A percentile compares a stretch with the other conserved stretches of the same genome.
These are phyloP conservation scores for Mantis religiosa DNA, from an alignment of 2,888 invertebrate species.

Conservation along the genomic window DNA sequence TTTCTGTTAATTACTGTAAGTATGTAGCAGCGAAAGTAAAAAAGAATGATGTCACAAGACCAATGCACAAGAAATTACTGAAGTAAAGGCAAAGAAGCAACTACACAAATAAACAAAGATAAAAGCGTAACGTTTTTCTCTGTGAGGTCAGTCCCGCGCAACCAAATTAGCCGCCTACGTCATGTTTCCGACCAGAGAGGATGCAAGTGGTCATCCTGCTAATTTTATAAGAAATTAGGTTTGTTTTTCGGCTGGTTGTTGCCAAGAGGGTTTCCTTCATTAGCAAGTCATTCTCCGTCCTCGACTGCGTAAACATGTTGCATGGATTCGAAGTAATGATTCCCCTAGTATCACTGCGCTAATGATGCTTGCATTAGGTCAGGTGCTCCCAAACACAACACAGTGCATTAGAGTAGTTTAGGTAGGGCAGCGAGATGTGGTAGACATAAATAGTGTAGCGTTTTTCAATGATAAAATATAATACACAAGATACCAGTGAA, in stretches of 20 bases:
- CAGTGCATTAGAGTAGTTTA: too few species aligned
- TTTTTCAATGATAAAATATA: too few species aligned
- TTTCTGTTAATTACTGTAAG: too few species aligned
- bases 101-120: background rate
- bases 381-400: background rate
- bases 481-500: too few species aligned
- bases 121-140: background rate
- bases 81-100: background rate
- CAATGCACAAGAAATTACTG: background rate
- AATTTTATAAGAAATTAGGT: background rate
- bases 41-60: background rate
- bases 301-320: background rate
- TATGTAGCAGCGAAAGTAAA: background rate
- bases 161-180: background rate
- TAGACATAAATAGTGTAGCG: too few species aligned
- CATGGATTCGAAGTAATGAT: background rate
- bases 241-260: background rate
- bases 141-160: background rate
- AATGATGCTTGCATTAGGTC: background rate
- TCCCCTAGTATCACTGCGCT: background rate
- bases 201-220: background rate
- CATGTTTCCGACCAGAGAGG: background rate
- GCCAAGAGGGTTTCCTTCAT: background rate
- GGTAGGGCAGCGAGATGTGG: too few species aligned
- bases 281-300: background rate